Evolutionary conservation across 2,113 vertebrate species (phyloP).

Genomic region (Leptobrachium ailaonicum): DNA sequence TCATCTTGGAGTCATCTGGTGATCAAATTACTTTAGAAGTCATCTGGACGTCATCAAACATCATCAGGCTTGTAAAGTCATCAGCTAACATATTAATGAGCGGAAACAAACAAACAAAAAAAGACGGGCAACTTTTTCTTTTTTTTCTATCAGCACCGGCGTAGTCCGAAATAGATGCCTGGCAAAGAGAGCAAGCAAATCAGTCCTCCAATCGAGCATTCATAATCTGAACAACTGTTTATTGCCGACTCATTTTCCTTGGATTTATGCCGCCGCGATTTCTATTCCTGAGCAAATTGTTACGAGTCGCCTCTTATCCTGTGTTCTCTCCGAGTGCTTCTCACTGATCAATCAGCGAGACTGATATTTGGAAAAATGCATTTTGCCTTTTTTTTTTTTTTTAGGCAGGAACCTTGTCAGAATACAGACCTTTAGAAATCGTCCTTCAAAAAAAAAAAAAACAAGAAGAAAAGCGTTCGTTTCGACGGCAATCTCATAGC

Average conservation of each 20-base stretch:
- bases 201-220: neutral
- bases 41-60: no score
- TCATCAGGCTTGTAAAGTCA: no score
- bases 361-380: conserved; percentile 21
- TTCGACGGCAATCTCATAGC: conserved; percentile 31
- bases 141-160: no score
- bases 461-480: conserved; percentile 4
- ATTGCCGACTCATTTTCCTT: neutral
- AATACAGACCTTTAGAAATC: conserved; percentile 21
- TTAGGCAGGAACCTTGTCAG: neutral
- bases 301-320: neutral
- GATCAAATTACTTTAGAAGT: no score
- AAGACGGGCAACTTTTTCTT: no score
- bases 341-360: neutral
- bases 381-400: neutral
- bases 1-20: no score
- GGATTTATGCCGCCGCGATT: neutral
- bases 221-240: neutral
- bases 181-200: neutral
- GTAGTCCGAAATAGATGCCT: no score
- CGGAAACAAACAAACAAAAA: no score
- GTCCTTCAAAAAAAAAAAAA: conserved; percentile 32
- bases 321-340: neutral
- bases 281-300: neutral
- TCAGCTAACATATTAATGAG: no score